Conservation (phyloP, 2,113 vertebrate genomes). For the Actenoides lindsayi region DNA sequence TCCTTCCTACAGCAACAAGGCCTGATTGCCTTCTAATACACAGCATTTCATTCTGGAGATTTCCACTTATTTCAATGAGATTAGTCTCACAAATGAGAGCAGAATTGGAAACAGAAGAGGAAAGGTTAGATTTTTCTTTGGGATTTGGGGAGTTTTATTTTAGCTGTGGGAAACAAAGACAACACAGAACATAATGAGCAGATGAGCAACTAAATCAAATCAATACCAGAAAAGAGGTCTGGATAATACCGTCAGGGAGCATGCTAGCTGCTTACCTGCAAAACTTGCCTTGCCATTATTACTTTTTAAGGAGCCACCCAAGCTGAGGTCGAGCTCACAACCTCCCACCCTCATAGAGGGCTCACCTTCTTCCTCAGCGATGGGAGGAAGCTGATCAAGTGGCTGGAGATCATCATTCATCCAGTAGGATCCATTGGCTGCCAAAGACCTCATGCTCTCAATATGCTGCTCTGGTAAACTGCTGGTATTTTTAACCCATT, state of each 20-base stretch:
- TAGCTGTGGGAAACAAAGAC: background rate
- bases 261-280: conserved; percentile 69
- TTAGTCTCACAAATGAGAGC: background rate
- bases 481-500: background rate
- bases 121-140: conserved; percentile 18
- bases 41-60: background rate
- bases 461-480: background rate
- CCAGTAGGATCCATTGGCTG: conserved; percentile 21
- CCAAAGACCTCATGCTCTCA: conserved; percentile 7
- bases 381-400: conserved; percentile 66
- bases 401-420: conserved; percentile 33
- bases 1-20: conserved; percentile 9
- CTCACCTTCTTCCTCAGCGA: conserved; percentile 77
- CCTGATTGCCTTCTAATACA: background rate
- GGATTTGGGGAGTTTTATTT: background rate
- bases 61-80: background rate
- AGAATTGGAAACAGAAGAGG: background rate
- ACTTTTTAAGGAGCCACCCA: conserved; percentile 52
- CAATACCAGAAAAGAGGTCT: background rate
- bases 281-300: conserved; percentile 45
- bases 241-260: background rate
- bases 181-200: conserved; percentile 1
- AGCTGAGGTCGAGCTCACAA: background rate
- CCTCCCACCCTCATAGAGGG: conserved; percentile 37
- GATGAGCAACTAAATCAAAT: conserved; percentile 45